Evolutionary conservation across 23 tunicate species (phyloP).

Genomic region (Ascidia mentula): DNA sequence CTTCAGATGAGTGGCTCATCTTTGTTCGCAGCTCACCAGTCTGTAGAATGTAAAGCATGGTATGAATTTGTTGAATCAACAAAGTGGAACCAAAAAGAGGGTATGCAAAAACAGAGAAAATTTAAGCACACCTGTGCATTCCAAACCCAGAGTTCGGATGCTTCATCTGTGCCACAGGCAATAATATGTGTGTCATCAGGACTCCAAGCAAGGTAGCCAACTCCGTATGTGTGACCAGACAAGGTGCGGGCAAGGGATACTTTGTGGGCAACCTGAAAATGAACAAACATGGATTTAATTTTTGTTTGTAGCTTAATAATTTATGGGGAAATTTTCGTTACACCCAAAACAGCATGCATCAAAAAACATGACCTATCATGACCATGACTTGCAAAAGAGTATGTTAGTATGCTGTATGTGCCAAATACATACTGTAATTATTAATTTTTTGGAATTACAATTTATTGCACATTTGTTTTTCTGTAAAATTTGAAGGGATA

Average conservation of each 20-base stretch:
- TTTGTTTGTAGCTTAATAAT: background rate
- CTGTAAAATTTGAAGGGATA: no score
- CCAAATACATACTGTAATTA: no score
- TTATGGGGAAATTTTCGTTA: no score
- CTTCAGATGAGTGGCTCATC: slow-evolving; percentile 67
- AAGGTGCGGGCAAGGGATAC: slow-evolving; percentile 46
- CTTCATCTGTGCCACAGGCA: slow-evolving; percentile 87
- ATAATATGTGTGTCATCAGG: slow-evolving; percentile 81
- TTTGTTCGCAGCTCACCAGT: slow-evolving; percentile 68
- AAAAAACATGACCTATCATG: no score
- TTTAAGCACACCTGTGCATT: slow-evolving; percentile 48
- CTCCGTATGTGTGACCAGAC: slow-evolving; percentile 61
- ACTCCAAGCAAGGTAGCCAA: slow-evolving; percentile 79
- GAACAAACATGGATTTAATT: background rate
- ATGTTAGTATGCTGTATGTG: no score
- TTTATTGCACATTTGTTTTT: no score
- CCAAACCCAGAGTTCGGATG: slow-evolving; percentile 76
- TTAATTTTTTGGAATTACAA: no score
- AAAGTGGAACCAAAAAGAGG: no score
- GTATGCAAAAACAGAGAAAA: background rate
- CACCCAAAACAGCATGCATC: no score
- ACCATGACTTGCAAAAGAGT: no score
- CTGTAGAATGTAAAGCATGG: slow-evolving; percentile 16
- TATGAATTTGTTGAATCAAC: no score
- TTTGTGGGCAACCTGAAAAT: slow-evolving; percentile 54